phyloP scores from a whole-genome alignment of 2,113 vertebrate species.

The Chlorodrepanis virens region DNA sequence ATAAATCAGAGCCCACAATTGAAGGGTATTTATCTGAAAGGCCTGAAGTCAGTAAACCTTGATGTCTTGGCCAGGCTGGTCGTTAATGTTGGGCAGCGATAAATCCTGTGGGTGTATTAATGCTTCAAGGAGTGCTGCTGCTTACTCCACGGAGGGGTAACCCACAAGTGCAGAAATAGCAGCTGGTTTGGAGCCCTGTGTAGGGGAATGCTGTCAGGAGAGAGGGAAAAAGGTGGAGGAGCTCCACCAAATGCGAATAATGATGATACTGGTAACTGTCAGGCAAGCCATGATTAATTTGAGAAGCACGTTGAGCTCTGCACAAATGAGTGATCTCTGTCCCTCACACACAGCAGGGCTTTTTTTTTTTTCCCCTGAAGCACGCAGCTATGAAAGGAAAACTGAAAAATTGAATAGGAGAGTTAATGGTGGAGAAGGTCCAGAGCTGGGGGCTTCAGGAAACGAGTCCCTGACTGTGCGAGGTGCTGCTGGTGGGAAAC shows the following conservation, averaged over 20 bases:
- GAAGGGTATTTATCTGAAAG: not conserved
- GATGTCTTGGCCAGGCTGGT: not conserved
- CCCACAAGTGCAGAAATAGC: not conserved
- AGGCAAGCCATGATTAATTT: not conserved
- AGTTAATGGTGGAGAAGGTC: not conserved
- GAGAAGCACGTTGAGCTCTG: not conserved
- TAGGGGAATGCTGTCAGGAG: not conserved
- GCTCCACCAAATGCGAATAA: not conserved
- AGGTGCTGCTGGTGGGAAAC: not conserved
- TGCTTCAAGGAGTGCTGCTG: not conserved
- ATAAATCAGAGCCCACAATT: not conserved
- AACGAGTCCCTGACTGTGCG: accelerated
- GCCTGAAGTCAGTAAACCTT: constrained; percentile 3
- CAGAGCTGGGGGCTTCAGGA: not conserved
- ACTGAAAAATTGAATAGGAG: not conserved
- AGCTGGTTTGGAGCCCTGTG: not conserved
- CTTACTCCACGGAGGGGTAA: not conserved
- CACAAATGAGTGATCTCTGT: not conserved
- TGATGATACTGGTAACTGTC: not conserved
- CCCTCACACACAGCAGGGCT: not conserved
- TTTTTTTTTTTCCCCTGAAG: not conserved
- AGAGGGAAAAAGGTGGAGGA: not conserved
- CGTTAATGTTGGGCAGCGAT: not conserved
- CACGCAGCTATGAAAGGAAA: not conserved
- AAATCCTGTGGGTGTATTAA: not conserved